phyloP scores from a whole-genome alignment of 2,113 vertebrate genomes.

The Protobothrops mucrosquamatus region DNA sequence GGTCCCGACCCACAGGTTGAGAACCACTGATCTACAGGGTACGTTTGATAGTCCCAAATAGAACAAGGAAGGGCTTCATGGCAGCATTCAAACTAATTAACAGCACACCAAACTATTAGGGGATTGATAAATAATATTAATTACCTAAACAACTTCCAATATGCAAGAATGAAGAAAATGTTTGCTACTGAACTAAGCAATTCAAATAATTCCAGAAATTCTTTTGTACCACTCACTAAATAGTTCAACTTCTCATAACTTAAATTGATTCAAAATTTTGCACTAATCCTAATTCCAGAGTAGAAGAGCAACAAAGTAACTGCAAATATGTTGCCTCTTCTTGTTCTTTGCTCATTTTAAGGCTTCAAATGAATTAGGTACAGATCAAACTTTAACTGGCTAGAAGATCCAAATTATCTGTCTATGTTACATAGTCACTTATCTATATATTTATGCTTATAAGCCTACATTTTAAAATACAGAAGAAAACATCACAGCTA shows the following conservation, averaged over 20 bases:
- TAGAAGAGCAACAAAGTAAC: not conserved
- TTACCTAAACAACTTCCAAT: not conserved
- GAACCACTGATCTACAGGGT: not conserved
- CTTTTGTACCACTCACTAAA: not conserved
- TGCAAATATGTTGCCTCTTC: not conserved
- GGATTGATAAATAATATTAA: not conserved
- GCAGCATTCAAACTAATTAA: not conserved
- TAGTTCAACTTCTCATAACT: not conserved
- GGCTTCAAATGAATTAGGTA: not conserved
- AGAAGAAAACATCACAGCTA: not conserved
- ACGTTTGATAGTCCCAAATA: fast-evolving
- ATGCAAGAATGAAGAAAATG: not conserved
- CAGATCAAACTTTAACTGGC: not conserved
- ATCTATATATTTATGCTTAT: not conserved
- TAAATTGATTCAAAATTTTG: not conserved
- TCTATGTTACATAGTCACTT: not conserved
- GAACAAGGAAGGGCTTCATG: not conserved
- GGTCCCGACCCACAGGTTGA: too few relatives aligned
- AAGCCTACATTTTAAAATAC: not conserved
- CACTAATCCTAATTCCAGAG: not conserved
- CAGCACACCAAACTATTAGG: too few relatives aligned
- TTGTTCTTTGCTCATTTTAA: not conserved
- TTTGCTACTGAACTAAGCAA: not conserved
- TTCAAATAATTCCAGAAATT: not conserved
- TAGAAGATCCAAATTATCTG: not conserved